Evolutionary conservation across 2,888 invertebrate genomes (phyloP).

Genomic region (Ferdinandea cuprea): DNA sequence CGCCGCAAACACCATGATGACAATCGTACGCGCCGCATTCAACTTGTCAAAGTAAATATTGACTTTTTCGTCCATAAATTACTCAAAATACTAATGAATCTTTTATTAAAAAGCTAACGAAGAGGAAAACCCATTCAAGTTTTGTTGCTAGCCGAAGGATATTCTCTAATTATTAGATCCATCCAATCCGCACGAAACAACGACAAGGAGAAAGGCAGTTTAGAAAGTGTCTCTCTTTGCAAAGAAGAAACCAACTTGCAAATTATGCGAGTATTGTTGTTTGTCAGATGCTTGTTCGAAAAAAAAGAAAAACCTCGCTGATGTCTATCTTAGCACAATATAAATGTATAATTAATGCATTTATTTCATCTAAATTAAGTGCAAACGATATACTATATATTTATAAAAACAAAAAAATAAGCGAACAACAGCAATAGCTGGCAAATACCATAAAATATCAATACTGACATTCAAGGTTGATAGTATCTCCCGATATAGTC

Average conservation of each 20-base stretch:
- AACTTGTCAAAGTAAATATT: constrained; percentile 62
- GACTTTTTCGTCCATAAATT: constrained; percentile 51
- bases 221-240: constrained; percentile 17
- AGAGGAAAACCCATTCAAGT: not conserved
- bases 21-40: constrained; percentile 30
- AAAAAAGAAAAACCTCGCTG: not conserved
- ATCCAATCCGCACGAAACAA: not conserved
- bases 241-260: not conserved
- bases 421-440: too few relatives aligned
- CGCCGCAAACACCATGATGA: constrained; percentile 21
- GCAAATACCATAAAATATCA: constrained; percentile 47
- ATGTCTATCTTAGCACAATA: constrained; percentile 8
- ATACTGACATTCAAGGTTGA: constrained; percentile 54
- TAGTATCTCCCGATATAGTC: constrained; percentile 64
- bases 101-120: constrained; percentile 45
- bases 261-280: not conserved
- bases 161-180: not conserved
- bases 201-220: constrained; percentile 26
- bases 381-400: constrained; percentile 32
- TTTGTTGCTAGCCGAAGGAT: constrained; percentile 1
- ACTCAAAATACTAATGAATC: constrained; percentile 59
- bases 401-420: not conserved
- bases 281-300: not conserved
- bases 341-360: constrained; percentile 56
- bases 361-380: constrained; percentile 67